Evolutionary conservation across 2,113 vertebrate species (phyloP).

Genomic region (Aix galericulata): DNA sequence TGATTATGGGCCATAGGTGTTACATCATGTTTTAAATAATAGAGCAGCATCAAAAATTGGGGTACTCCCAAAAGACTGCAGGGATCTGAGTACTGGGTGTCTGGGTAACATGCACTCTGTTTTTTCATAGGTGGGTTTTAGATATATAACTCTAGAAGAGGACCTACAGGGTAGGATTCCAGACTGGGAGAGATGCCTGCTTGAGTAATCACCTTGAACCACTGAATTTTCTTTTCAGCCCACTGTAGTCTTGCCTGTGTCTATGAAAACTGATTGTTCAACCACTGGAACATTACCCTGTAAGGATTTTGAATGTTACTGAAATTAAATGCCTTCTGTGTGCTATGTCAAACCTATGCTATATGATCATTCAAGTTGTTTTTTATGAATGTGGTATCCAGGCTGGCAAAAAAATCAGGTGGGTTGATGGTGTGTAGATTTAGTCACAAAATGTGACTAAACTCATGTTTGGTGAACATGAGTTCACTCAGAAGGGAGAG

Average conservation of each 20-base stretch:
- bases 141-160: background rate
- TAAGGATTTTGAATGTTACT: background rate
- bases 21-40: background rate
- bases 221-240: background rate
- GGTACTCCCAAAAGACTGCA: too few relatives aligned
- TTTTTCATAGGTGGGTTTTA: background rate
- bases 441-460: background rate
- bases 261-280: background rate
- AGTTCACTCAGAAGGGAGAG: background rate
- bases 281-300: background rate
- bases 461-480: background rate
- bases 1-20: background rate
- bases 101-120: background rate
- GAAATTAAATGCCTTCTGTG: background rate
- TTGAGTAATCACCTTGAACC: background rate
- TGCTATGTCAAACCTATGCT: background rate
- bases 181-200: background rate
- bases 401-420: background rate
- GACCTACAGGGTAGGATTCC: background rate
- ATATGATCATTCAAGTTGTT: background rate
- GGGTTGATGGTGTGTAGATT: background rate
- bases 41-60: background rate
- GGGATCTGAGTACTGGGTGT: accelerated
- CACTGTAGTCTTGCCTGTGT: background rate
- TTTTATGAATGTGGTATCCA: background rate